A percentile compares a stretch with the other conserved stretches of the same genome.
These are phyloP conservation scores for Cathartes aura DNA, from an alignment of 2,113 vertebrate genomes.

Conservation along the genomic window DNA sequence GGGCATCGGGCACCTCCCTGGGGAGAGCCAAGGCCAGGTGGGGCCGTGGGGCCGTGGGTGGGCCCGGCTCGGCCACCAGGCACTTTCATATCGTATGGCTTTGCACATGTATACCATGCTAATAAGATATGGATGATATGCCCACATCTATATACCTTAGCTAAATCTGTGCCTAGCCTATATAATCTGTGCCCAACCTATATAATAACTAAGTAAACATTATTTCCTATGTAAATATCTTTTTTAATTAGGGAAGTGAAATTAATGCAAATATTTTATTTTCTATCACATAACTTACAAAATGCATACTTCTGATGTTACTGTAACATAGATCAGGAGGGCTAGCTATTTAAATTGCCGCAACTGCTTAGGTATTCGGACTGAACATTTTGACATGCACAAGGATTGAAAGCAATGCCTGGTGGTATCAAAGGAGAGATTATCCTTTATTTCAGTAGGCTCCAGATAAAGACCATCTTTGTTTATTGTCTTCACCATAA, in stretches of 20 bases:
- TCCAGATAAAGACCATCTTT: not conserved
- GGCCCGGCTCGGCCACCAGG: too few relatives aligned
- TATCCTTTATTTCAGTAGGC: not conserved
- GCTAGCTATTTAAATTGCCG: not conserved
- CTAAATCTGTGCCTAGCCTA: not conserved
- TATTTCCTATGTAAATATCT: not conserved
- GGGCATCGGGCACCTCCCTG: fast-evolving
- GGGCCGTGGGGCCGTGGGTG: fast-evolving
- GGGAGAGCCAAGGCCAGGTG: not conserved
- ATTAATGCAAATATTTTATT: not conserved
- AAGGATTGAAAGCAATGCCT: not conserved
- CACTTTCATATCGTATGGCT: too few relatives aligned
- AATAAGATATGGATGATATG: not conserved
- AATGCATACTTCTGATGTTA: not conserved
- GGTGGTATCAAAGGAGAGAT: not conserved
- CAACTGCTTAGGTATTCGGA: not conserved
- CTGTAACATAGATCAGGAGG: not conserved
- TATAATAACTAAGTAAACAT: not conserved
- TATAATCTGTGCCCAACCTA: not conserved
- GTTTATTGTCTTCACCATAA: not conserved
- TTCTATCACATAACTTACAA: not conserved
- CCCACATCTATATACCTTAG: not conserved
- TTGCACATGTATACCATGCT: too few relatives aligned
- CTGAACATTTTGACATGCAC: not conserved
- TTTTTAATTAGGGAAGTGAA: not conserved